A percentile compares a stretch with the other conserved stretches of the same genome.
These are phyloP conservation scores for Sinocyclocheilus anophthalmus DNA, from an alignment of 2,113 vertebrate species.

Conservation along the genomic window DNA sequence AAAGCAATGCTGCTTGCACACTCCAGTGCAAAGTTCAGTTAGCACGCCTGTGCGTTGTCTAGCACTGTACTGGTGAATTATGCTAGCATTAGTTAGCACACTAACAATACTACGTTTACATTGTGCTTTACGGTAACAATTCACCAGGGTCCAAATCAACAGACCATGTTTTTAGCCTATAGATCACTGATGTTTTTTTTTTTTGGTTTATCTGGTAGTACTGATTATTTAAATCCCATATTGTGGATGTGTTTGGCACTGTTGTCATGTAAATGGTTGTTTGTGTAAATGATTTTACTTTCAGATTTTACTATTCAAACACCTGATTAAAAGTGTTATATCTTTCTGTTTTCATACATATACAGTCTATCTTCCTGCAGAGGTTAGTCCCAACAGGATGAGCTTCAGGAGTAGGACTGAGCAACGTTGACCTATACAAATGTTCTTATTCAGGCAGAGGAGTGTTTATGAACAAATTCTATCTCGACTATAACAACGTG, in stretches of 20 bases:
- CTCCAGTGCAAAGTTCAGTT: neutral
- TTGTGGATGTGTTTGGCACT: constrained; percentile 39
- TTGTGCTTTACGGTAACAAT: constrained; percentile 24
- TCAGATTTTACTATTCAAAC: neutral
- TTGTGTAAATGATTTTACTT: neutral
- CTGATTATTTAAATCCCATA: constrained; percentile 29
- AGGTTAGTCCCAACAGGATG: neutral
- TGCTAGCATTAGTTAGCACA: constrained; percentile 5
- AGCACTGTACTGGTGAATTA: constrained; percentile 16
- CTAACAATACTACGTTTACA: constrained; percentile 14
- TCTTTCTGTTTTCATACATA: neutral
- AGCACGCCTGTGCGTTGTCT: constrained; percentile 24
- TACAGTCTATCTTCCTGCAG: neutral
- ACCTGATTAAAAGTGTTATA: constrained; percentile 1
- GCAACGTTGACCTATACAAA: neutral
- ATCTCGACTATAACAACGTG: neutral
- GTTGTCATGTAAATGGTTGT: neutral
- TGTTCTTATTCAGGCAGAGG: neutral
- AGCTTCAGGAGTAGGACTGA: neutral
- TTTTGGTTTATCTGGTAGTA: neutral
- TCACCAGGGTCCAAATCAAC: neutral
- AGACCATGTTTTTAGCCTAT: neutral
- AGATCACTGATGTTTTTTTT: neutral
- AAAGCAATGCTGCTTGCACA: neutral
- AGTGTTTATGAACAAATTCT: constrained; percentile 12